Percentiles rank a stretch among this genome's conserved stretches.
Evolutionary conservation across 2,113 vertebrate species (phyloP).

Genomic region (Eidolon helvum): DNA sequence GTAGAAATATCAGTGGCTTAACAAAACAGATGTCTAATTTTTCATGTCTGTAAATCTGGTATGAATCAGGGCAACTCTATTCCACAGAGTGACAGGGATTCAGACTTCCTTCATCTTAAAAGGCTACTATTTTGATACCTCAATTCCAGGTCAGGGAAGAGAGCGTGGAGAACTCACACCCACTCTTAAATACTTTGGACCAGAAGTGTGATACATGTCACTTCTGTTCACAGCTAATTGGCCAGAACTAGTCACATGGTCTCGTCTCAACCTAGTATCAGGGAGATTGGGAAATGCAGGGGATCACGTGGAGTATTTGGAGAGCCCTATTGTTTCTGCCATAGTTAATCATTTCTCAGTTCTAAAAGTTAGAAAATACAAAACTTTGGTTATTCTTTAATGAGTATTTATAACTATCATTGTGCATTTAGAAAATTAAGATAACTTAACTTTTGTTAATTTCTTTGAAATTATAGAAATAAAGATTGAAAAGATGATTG

Average conservation of each 20-base stretch:
- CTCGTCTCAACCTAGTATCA: constrained; percentile 17
- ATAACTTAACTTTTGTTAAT: neutral
- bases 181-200: neutral
- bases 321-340: constrained; percentile 35
- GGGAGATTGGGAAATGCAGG: constrained; percentile 23
- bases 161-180: neutral
- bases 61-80: neutral
- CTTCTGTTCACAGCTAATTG: constrained; percentile 44
- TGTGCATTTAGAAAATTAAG: constrained; percentile 44
- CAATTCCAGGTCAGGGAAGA: constrained; percentile 33
- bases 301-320: neutral
- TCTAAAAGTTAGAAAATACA: constrained; percentile 28
- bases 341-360: constrained; percentile 22
- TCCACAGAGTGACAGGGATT: neutral
- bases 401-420: neutral
- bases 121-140: neutral
- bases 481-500: constrained; percentile 29
- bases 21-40: neutral
- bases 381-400: constrained; percentile 24
- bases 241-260: constrained; percentile 41
- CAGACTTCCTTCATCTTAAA: neutral
- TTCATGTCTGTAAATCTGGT: neutral
- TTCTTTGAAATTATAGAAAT: constrained; percentile 41
- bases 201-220: constrained; percentile 26
- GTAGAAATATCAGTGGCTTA: constrained; percentile 18